These are phyloP conservation scores for Dendropsophus ebraccatus DNA, from an alignment of 2,113 vertebrate genomes.

Conservation along the genomic window DNA sequence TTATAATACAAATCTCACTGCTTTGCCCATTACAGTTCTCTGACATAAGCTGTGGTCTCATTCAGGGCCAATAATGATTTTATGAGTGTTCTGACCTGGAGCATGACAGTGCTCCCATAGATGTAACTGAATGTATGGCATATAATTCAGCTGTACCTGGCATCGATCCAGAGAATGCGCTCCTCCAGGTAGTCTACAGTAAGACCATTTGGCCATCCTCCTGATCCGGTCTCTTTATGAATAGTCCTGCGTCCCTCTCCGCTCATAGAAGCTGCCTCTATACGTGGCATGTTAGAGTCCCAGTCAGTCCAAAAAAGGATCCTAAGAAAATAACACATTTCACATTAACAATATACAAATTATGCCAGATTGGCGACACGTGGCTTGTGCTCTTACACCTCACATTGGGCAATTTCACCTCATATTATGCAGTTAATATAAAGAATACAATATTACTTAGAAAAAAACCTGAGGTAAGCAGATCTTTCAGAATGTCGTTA, in stretches of 20 bases:
- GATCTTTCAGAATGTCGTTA: background rate
- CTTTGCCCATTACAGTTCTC: background rate
- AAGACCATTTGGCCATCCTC: conserved; percentile 96
- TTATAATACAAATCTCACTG: background rate
- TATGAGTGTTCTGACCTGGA: background rate
- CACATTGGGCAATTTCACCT: too few relatives aligned
- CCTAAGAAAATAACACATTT: conserved; percentile 62
- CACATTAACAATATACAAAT: background rate
- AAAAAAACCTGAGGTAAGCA: too few relatives aligned
- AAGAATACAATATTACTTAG: too few relatives aligned
- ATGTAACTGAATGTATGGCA: background rate
- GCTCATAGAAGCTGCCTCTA: conserved; percentile 96
- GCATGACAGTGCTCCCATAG: background rate
- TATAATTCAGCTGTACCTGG: conserved; percentile 76
- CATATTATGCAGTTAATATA: too few relatives aligned
- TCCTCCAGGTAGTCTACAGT: conserved; percentile 96
- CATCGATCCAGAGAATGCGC: conserved; percentile 95
- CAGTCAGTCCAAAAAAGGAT: conserved; percentile 98
- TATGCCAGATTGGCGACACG: background rate
- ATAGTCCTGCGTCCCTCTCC: conserved; percentile 90
- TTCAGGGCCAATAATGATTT: background rate
- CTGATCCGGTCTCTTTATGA: conserved; percentile 90
- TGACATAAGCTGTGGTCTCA: background rate
- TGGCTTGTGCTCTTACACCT: background rate
- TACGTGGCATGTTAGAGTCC: conserved; percentile 93